These are phyloP conservation scores for Ascidia mentula DNA, from an alignment of 23 tunicate genomes.

Conservation along the genomic window DNA sequence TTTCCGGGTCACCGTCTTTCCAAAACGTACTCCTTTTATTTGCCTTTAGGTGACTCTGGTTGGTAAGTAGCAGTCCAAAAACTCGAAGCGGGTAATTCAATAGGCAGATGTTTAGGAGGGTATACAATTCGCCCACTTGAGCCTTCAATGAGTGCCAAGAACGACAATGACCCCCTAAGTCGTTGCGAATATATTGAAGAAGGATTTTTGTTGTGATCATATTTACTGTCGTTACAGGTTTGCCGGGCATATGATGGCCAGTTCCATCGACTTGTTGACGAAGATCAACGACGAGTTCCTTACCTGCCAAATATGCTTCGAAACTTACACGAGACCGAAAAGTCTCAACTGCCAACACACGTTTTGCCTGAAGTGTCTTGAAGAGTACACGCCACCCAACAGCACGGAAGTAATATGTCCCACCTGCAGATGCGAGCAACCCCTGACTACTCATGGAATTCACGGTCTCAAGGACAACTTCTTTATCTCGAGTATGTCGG, in stretches of 20 bases:
- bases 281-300: slow-evolving; percentile 95
- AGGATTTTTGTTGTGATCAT: not conserved
- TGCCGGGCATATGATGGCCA: slow-evolving; percentile 88
- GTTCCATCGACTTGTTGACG: slow-evolving; percentile 86
- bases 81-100: slow-evolving; percentile 2
- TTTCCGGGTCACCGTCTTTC: slow-evolving; percentile 5
- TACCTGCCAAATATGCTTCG: slow-evolving; percentile 96
- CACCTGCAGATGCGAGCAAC: slow-evolving; percentile 85
- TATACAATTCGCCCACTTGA: not conserved
- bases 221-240: slow-evolving; percentile 31
- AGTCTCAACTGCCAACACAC: slow-evolving; percentile 98
- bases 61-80: not conserved
- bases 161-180: not conserved
- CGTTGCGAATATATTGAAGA: not conserved
- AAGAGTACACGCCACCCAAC: slow-evolving; percentile 91
- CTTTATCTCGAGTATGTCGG: slow-evolving; percentile 93
- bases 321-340: slow-evolving; percentile 87
- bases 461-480: slow-evolving; percentile 88
- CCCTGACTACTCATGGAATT: slow-evolving; percentile 66
- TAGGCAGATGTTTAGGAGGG: not conserved
- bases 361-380: slow-evolving; percentile 93
- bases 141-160: not conserved
- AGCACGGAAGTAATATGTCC: slow-evolving; percentile 74
- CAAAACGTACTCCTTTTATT: not conserved
- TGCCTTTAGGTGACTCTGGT: not conserved